Evolutionary conservation across 2,888 invertebrate species (phyloP), one percentile per base, ranked within the genome.

Genomic region (Macropis europaea): DNA sequence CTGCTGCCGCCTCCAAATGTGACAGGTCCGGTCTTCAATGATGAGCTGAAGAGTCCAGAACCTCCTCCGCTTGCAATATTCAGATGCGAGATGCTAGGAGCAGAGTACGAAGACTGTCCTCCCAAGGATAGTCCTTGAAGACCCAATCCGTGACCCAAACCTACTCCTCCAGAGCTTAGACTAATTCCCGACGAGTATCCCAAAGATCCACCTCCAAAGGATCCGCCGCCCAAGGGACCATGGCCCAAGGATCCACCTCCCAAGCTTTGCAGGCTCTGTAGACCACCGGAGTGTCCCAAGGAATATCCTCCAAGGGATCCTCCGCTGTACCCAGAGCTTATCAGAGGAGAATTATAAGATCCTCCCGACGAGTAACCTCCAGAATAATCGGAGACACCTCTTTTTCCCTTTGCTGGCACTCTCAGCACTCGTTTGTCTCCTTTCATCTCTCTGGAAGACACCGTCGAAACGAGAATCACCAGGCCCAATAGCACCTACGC

Each of bases 21-120:
- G 2, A 90, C 87, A 0, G 90, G 90, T 5, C 89, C 89, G 0
- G 79, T 88, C 53, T 88, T 90, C 9, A 76, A 74, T 0, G 83
- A 26, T 0, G 83, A 62, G 0, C 67, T 19, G 47, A 87, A 79
- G 2, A 85, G 48, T 2, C 76, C 78, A 22, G 42, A 43, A 11
- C 50, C 19, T 13, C 77, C 70, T 19, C 79, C 63, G 0, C 71
- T 60, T 30, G 73, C 75, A n/a, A n/a, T 5, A 77, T 75, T 5
- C 60, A 50, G 11, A 47, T 19, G n/a, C 17, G 70, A 11, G 0
- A 82, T 19, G 22, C 70, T 71, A 0, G 85, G 75, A 3, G 77
- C 13, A 0, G 82, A 66, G 24, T 84, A 85, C 1, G 83, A 72
- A 3, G 76, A 48, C 24, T 81, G 79, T 52, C 81, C 83, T 1